These are phyloP conservation scores for Trichogramma evanescens DNA, from an alignment of 2,888 invertebrate genomes.

Conservation along the genomic window DNA sequence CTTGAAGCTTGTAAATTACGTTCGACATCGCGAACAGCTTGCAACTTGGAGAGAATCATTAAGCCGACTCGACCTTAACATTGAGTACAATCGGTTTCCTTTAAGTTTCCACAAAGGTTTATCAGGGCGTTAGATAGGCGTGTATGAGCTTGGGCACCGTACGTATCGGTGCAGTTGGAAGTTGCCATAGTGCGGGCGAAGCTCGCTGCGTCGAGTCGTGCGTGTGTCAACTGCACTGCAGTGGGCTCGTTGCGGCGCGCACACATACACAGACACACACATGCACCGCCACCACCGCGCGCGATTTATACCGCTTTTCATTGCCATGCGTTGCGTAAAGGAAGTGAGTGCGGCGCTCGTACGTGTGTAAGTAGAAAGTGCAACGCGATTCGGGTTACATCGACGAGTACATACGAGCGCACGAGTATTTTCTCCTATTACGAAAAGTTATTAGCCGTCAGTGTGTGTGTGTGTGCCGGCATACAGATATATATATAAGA, in stretches of 20 bases:
- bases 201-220: too few species aligned
- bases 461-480: not conserved
- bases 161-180: too few species aligned
- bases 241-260: too few species aligned
- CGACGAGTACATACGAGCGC: conserved; percentile 19
- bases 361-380: conserved; percentile 35
- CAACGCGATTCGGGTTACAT: conserved; percentile 29
- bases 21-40: too few species aligned
- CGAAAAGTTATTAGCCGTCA: conserved; percentile 28
- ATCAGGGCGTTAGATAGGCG: not conserved
- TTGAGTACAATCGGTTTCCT: conserved; percentile 4
- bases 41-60: too few species aligned
- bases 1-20: too few species aligned
- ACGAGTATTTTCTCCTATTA: conserved; percentile 33
- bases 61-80: conserved; percentile 14
- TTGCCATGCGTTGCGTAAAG: conserved; percentile 42
- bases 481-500: too few species aligned
- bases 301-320: conserved; percentile 29
- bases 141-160: too few species aligned
- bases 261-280: too few species aligned
- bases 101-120: not conserved
- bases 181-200: too few species aligned
- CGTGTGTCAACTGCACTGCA: too few species aligned
- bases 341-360: conserved; percentile 22
- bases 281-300: too few species aligned